Evolutionary conservation across 2,797 vertebrate species (phyloP), one percentile per base, ranked within the genome.

Genomic region (Xyrichtys novacula): DNA sequence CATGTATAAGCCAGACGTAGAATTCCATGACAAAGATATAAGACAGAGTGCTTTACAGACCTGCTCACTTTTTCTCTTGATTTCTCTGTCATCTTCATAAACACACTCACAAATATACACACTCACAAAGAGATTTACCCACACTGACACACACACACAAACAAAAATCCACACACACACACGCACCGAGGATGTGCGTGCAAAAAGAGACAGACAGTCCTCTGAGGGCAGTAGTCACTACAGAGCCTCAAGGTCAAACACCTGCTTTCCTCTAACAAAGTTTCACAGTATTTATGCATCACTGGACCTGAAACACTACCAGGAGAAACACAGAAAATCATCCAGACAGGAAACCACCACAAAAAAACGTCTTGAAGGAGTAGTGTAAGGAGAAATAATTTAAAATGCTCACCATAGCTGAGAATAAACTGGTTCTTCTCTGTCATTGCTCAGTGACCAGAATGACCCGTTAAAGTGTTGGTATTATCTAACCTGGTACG

Each of bases 191-290:
- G 44, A 20, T 54, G 43, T 48, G 25, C 29, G 19, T 62, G 60
- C 44, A 57, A 14, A 9, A 31, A 46, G 40, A 50, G 46, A 23
- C 49, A 49, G 75, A 83, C 74, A 68, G 85, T 70, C 77, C 44
- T 71, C 65, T 59, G 62, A 73, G 78, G 82, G 76, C 19, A 73
- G 46, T 62, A 74, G 68, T 19, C 70, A 64, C 63, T 28, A 68
- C 67, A 61, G 34, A 68, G 66, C 63, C 77, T 84, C 48, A 78
- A 85, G 76, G 82, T 84, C 78, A 70, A 68, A 49, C 77, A 63
- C 34, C 36, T 56, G 68, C 26, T 66, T 57, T 70, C 19, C 29
- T 47, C 10, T 2, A 22, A 63, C 62, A 44, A 66, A 42, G 71
- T 71, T 74, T 71, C 48, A 53, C 74, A 63, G 64, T 38, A 53